Conservation (phyloP, 2,888 invertebrate species). For the Linnaemya tessellans region DNA sequence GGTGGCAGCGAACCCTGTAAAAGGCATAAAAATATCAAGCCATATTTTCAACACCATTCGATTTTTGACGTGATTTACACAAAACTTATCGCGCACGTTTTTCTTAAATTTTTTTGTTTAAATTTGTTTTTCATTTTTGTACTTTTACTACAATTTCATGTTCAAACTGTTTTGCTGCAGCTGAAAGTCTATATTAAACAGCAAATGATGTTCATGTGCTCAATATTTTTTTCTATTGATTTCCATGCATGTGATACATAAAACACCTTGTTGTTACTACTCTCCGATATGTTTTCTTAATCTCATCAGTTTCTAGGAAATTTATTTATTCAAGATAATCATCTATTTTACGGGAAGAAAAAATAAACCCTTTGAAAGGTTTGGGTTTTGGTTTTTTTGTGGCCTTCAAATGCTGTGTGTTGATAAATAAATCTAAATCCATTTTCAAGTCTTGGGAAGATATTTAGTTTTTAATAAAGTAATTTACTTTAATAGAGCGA, state of each 20-base stretch:
- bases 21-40: slow-evolving; percentile 39
- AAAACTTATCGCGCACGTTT: slow-evolving; percentile 80
- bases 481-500: slow-evolving; percentile 31
- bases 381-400: background rate
- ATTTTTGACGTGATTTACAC: slow-evolving; percentile 81
- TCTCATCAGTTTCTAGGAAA: slow-evolving; percentile 64
- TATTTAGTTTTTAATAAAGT: slow-evolving; percentile 4
- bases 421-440: slow-evolving; percentile 23
- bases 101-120: slow-evolving; percentile 53
- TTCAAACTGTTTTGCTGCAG: slow-evolving; percentile 53
- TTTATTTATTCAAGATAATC: slow-evolving; percentile 56
- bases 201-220: slow-evolving; percentile 47
- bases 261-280: slow-evolving; percentile 67
- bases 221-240: slow-evolving; percentile 33
- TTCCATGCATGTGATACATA: slow-evolving; percentile 66
- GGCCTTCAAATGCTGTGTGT: background rate
- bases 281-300: slow-evolving; percentile 50
- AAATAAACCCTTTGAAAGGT: slow-evolving; percentile 25
- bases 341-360: slow-evolving; percentile 15
- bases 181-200: slow-evolving; percentile 62
- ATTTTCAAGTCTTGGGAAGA: background rate
- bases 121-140: slow-evolving; percentile 33
- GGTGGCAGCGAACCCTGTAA: background rate
- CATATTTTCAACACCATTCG: slow-evolving; percentile 71
- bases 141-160: slow-evolving; percentile 67